phyloP scores from a whole-genome alignment of 2,113 vertebrate species.

The Nibea coibor region DNA sequence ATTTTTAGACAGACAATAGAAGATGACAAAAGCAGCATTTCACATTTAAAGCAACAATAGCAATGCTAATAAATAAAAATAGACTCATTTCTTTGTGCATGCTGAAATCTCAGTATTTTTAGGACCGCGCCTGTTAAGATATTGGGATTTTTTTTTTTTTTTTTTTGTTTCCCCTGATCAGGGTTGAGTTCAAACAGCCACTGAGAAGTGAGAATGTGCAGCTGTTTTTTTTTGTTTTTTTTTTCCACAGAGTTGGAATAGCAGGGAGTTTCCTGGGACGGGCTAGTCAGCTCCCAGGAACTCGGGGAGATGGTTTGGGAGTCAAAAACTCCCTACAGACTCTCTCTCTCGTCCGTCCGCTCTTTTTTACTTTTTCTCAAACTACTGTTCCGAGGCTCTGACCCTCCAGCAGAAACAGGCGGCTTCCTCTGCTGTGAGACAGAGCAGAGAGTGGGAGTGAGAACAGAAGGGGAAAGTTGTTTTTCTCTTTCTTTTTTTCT shows the following conservation, averaged over 20 bases:
- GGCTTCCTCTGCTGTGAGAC: constrained; percentile 76
- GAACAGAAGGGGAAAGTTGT: constrained; percentile 54
- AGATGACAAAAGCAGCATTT: constrained; percentile 5
- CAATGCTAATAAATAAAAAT: background rate
- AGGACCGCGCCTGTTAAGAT: background rate
- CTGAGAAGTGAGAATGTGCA: constrained; percentile 73
- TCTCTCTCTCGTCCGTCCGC: constrained; percentile 54
- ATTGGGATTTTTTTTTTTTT: background rate
- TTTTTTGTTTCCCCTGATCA: background rate
- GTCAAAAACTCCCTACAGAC: constrained; percentile 66
- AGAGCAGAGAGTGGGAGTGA: constrained; percentile 77
- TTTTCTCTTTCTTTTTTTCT: background rate
- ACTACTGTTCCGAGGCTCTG: constrained; percentile 46
- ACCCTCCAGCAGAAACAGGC: constrained; percentile 56
- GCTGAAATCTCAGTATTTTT: background rate
- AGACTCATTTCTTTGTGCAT: too few species aligned
- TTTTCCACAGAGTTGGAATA: constrained; percentile 34
- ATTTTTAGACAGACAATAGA: constrained; percentile 40
- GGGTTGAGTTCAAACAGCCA: constrained; percentile 57
- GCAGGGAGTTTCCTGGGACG: constrained; percentile 78
- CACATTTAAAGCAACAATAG: background rate
- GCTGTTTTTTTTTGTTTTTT: constrained; percentile 59
- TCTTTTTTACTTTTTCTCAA: constrained; percentile 46
- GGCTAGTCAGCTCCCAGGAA: constrained; percentile 61
- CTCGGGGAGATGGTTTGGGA: constrained; percentile 57